A percentile compares a stretch with the other conserved stretches of the same genome.
These are phyloP conservation scores for Ashinkailepas kermadecensis DNA, from an alignment of 2,888 invertebrate genomes.

Conservation along the genomic window DNA sequence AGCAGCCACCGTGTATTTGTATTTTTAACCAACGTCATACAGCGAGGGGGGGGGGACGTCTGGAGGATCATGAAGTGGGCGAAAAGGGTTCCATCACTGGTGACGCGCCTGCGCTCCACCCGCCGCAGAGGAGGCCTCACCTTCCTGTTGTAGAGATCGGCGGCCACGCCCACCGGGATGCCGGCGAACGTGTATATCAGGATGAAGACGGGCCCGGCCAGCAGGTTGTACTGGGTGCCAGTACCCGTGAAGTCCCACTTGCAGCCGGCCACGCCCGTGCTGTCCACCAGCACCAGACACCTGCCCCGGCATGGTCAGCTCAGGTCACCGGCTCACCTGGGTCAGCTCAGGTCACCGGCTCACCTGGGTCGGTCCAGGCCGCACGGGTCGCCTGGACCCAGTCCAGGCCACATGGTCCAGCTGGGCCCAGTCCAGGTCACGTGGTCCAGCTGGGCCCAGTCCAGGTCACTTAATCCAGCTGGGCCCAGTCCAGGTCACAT, in stretches of 20 bases:
- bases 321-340: neutral
- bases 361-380: neutral
- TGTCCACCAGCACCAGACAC: neutral
- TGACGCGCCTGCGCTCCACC: too few relatives aligned
- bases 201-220: conserved; percentile 89
- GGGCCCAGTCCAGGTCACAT: too few relatives aligned
- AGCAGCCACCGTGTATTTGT: too few relatives aligned
- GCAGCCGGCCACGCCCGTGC: conserved; percentile 54
- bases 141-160: conserved; percentile 32
- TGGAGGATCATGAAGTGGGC: too few relatives aligned
- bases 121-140: neutral
- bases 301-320: neutral
- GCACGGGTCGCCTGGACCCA: conserved; percentile 19
- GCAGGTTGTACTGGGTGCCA: conserved; percentile 82
- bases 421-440: too few relatives aligned
- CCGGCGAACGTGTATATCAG: conserved; percentile 83
- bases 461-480: too few relatives aligned
- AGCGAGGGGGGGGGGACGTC: too few relatives aligned
- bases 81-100: too few relatives aligned
- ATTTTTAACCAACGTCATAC: too few relatives aligned
- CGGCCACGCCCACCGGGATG: conserved; percentile 63
- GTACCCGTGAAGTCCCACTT: conserved; percentile 90
- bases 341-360: neutral
- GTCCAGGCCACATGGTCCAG: too few relatives aligned
- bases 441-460: too few relatives aligned